Conservation (phyloP, 2,888 invertebrate species). For the Lasioglossum figueresi region DNA sequence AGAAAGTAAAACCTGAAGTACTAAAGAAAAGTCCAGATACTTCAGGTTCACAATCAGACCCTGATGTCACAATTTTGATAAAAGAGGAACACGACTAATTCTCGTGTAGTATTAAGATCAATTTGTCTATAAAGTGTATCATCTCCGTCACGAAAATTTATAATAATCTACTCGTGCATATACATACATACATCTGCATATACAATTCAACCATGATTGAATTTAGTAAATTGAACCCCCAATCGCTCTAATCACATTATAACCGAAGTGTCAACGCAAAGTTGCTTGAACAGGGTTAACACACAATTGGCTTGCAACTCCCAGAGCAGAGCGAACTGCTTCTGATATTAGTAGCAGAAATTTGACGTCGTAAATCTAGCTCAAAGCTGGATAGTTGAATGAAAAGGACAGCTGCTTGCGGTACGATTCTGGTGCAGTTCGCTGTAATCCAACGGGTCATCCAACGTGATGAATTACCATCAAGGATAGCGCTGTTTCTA, state of each 20-base stretch:
- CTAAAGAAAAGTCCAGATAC: too few species aligned
- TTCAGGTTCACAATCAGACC: too few species aligned
- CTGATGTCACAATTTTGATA: not conserved
- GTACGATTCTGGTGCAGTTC: slow-evolving; percentile 51
- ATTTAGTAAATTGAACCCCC: not conserved
- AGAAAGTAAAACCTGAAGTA: too few species aligned
- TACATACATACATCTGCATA: too few species aligned
- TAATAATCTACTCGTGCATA: too few species aligned
- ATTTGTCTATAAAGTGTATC: not conserved
- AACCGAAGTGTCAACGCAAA: not conserved
- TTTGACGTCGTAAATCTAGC: slow-evolving; percentile 51
- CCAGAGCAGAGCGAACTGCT: slow-evolving; percentile 9
- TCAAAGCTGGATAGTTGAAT: slow-evolving; percentile 52
- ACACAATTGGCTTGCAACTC: not conserved
- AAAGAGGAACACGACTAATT: not conserved
- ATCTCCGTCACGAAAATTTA: not conserved
- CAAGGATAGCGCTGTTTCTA: slow-evolving; percentile 47
- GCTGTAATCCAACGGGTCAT: slow-evolving; percentile 56
- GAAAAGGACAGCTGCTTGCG: slow-evolving; percentile 56
- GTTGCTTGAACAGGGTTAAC: not conserved
- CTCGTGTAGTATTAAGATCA: not conserved
- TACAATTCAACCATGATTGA: not conserved
- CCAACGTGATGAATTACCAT: slow-evolving; percentile 53
- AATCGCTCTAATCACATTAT: not conserved
- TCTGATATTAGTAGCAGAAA: slow-evolving; percentile 42